Percentiles rank a stretch among this genome's conserved stretches.
phyloP scores from a whole-genome alignment of 2,888 invertebrate species.

The Latrodectus hesperus region DNA sequence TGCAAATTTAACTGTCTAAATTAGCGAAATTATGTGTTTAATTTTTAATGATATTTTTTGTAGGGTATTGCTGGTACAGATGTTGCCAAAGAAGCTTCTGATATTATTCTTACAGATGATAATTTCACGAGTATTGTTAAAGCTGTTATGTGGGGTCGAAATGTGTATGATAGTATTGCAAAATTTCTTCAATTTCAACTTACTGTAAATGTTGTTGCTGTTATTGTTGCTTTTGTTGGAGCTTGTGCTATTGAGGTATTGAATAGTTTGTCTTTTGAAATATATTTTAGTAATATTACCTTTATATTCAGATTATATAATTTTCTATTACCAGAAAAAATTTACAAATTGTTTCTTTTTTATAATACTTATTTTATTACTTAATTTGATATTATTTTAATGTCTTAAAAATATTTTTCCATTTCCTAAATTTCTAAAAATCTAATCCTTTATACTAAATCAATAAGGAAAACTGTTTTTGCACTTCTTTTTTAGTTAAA shows the following conservation, averaged over 20 bases:
- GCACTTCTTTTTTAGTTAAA: too few species aligned
- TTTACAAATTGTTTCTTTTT: not conserved
- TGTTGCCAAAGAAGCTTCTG: constrained; percentile 99
- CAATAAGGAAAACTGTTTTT: too few species aligned
- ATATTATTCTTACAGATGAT: constrained; percentile 99
- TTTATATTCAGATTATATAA: too few species aligned
- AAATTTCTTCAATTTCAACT: constrained; percentile 99
- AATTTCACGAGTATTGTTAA: constrained; percentile 99
- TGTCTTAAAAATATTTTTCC: too few species aligned
- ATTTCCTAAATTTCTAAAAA: too few species aligned
- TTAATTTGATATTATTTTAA: too few species aligned
- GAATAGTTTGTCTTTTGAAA: constrained; percentile 73
- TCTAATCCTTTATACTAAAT: too few species aligned
- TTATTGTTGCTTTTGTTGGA: constrained; percentile 98
- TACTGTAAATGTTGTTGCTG: constrained; percentile 98
- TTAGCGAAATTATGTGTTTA: not conserved
- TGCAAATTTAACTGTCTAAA: too few species aligned
- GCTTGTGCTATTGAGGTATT: constrained; percentile 93
- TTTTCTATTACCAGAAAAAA: too few species aligned
- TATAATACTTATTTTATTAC: not conserved
- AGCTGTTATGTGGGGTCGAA: constrained; percentile 99
- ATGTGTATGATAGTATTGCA: constrained; percentile 99
- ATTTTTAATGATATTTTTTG: not conserved
- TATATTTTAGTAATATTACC: too few species aligned
- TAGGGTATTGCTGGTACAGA: constrained; percentile 99